Conservation (phyloP, 2,888 invertebrate genomes). For the Polyommatus iphigenia region DNA sequence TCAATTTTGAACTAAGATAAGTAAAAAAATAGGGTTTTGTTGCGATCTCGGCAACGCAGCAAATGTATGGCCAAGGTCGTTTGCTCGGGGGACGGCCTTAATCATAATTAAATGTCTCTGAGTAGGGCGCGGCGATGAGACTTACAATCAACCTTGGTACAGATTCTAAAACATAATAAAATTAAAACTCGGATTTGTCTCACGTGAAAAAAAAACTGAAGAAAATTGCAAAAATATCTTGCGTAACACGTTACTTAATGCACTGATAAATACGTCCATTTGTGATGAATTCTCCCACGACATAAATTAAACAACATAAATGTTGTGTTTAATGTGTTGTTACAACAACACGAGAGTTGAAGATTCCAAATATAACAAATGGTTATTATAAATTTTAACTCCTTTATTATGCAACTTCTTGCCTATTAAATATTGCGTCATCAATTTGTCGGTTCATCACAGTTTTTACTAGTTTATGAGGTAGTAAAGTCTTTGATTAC, state of each 20-base stretch:
- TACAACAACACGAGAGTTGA: slow-evolving; percentile 1
- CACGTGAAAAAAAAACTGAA: background rate
- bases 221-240: background rate
- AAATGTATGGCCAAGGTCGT: no score
- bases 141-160: no score
- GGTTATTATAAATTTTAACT: background rate
- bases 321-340: slow-evolving; percentile 8
- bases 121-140: no score
- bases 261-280: background rate
- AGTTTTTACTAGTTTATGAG: background rate
- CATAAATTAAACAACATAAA: slow-evolving; percentile 2
- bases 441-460: background rate
- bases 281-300: slow-evolving; percentile 2
- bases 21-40: no score
- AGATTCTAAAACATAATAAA: background rate
- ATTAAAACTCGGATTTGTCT: background rate
- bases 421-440: background rate
- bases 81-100: no score
- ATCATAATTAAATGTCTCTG: no score
- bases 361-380: slow-evolving; percentile 19
- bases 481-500: no score
- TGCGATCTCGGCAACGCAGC: no score
- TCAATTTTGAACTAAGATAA: no score
- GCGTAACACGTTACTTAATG: background rate
- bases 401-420: background rate